These are phyloP conservation scores for Drosophila bifasciata DNA, from an alignment of 1,140 invertebrate species.

Conservation along the genomic window DNA sequence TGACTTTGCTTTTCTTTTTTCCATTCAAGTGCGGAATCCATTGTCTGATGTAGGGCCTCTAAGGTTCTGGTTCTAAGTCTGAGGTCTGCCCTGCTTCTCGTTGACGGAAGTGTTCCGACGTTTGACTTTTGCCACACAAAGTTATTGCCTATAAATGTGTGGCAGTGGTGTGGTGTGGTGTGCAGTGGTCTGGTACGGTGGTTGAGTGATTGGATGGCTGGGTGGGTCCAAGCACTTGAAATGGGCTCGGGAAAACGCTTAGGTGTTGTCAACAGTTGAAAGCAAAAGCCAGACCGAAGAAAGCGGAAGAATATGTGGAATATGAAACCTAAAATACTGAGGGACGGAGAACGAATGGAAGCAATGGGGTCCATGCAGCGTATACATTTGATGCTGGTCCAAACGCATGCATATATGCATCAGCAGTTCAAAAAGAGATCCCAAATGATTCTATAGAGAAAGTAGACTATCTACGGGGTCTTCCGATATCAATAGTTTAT, in stretches of 20 bases:
- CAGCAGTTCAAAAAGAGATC: no score
- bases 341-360: neutral
- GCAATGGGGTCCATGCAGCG: no score
- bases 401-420: no score
- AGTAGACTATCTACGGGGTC: no score
- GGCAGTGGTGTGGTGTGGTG: no score
- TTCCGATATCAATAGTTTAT: no score
- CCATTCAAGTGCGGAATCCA: no score
- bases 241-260: neutral
- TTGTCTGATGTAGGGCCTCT: no score
- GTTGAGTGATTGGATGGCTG: constrained; percentile 1
- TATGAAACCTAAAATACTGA: neutral
- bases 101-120: constrained; percentile 30
- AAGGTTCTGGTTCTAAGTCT: neutral
- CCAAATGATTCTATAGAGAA: no score
- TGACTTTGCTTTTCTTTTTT: no score
- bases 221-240: constrained; percentile 30
- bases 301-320: constrained; percentile 14
- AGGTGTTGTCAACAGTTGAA: constrained; percentile 4
- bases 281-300: constrained; percentile 18
- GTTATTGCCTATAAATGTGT: neutral
- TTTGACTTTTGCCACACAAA: constrained; percentile 24
- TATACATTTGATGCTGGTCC: no score
- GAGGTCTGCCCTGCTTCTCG: neutral
- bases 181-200: neutral